These are phyloP conservation scores for Onychorhynchus coronatus DNA, from an alignment of 2,113 vertebrate genomes.

Conservation along the genomic window DNA sequence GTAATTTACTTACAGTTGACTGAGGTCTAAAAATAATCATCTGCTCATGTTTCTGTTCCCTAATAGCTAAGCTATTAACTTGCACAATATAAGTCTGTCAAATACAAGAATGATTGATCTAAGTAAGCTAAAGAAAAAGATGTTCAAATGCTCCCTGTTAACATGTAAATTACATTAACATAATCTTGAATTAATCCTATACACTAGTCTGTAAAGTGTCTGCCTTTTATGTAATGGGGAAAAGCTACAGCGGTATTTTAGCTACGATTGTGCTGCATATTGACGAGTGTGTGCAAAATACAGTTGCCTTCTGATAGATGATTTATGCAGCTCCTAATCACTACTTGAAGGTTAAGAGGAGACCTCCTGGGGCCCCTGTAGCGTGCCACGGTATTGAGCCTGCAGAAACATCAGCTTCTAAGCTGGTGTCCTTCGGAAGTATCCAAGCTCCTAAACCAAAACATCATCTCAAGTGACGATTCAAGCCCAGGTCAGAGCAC, in stretches of 20 bases:
- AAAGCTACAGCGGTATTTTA: constrained; percentile 25
- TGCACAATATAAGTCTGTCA: constrained; percentile 11
- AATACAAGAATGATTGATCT: constrained; percentile 34
- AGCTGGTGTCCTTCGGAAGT: neutral
- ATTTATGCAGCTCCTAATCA: neutral
- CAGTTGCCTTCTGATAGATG: constrained; percentile 2
- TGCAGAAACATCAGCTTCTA: neutral
- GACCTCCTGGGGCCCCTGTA: neutral
- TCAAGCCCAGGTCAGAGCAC: neutral
- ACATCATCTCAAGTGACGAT: neutral
- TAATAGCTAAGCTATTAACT: constrained; percentile 32
- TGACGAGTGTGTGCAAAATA: constrained; percentile 35
- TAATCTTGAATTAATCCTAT: constrained; percentile 58
- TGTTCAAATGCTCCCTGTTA: constrained; percentile 42
- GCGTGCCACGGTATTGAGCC: neutral
- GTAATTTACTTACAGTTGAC: constrained; percentile 23
- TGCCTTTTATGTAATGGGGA: constrained; percentile 37
- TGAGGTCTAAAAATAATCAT: constrained; percentile 51
- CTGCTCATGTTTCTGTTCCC: neutral
- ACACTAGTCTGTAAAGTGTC: constrained; percentile 24
- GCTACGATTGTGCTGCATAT: neutral
- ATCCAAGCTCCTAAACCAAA: neutral
- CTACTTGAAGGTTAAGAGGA: constrained; percentile 30
- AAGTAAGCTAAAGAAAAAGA: constrained; percentile 32
- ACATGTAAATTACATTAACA: constrained; percentile 64